phyloP scores from a whole-genome alignment of 2,888 invertebrate species.

The Tachina grossa region DNA sequence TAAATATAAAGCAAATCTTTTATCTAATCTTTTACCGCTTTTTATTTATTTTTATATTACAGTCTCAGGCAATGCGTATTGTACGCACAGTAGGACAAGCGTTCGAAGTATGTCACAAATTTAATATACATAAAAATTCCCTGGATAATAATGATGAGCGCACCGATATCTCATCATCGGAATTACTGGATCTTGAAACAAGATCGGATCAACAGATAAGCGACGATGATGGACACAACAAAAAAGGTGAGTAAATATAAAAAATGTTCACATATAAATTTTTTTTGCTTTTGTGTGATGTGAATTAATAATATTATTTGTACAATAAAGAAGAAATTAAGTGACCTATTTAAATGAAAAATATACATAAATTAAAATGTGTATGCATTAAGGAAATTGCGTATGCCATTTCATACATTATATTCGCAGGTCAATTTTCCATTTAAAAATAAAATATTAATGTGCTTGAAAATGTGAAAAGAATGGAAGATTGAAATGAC shows the following conservation, averaged over 20 bases:
- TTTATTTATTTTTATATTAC: constrained; percentile 78
- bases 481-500: too few species aligned
- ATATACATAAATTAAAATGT: too few species aligned
- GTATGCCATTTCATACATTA: too few species aligned
- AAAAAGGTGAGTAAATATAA: constrained; percentile 84
- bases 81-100: constrained; percentile 99
- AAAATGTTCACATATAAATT: background rate
- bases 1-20: background rate
- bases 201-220: constrained; percentile 82
- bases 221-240: constrained; percentile 82
- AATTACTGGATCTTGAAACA: constrained; percentile 82
- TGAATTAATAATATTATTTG: too few species aligned
- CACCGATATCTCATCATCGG: constrained; percentile 82
- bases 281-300: too few species aligned
- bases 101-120: constrained; percentile 99
- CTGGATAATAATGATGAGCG: constrained; percentile 83
- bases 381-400: too few species aligned
- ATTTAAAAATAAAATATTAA: too few species aligned
- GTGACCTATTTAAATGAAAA: too few species aligned
- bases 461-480: too few species aligned
- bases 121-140: constrained; percentile 87
- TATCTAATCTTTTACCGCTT: too few species aligned
- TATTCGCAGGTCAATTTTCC: too few species aligned
- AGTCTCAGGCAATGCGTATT: constrained; percentile 99
- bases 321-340: too few species aligned